A percentile compares a stretch with the other conserved stretches of the same genome.
Evolutionary conservation across 2,797 vertebrate genomes (phyloP).

Genomic region (Enteromius viviparus): DNA sequence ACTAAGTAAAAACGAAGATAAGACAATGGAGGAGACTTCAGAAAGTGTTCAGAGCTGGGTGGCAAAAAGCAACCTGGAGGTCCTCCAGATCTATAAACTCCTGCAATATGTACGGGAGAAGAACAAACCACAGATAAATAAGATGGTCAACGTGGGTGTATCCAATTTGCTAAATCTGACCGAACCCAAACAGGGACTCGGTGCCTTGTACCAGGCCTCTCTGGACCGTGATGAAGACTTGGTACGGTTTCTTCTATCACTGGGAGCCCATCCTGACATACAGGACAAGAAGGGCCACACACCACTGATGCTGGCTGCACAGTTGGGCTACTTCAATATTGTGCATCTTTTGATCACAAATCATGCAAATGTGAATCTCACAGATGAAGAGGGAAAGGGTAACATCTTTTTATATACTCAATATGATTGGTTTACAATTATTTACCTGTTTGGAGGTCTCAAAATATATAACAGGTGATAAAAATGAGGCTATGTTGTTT

Average conservation of each 20-base stretch:
- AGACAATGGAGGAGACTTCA: slow-evolving; percentile 28
- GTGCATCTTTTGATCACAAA: slow-evolving; percentile 76
- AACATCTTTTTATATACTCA: background rate
- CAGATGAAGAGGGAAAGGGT: slow-evolving; percentile 85
- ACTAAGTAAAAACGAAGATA: background rate
- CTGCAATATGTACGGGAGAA: slow-evolving; percentile 79
- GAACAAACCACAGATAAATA: slow-evolving; percentile 79
- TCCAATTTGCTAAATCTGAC: slow-evolving; percentile 80
- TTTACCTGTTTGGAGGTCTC: background rate
- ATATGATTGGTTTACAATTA: background rate
- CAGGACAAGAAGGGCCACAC: slow-evolving; percentile 78
- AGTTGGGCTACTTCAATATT: slow-evolving; percentile 76
- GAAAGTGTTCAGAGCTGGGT: slow-evolving; percentile 29
- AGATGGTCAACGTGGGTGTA: slow-evolving; percentile 75
- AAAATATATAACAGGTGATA: background rate
- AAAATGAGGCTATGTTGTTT: background rate
- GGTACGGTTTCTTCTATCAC: slow-evolving; percentile 76
- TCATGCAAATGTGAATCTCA: slow-evolving; percentile 76
- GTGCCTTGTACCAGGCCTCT: slow-evolving; percentile 78
- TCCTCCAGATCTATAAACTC: slow-evolving; percentile 82
- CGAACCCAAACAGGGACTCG: slow-evolving; percentile 75
- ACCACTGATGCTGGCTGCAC: slow-evolving; percentile 79
- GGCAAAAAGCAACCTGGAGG: slow-evolving; percentile 76
- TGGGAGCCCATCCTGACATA: slow-evolving; percentile 77
- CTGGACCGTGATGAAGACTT: slow-evolving; percentile 76